Evolutionary conservation across 2,113 vertebrate species (phyloP).

Genomic region (Capreolus pygargus): DNA sequence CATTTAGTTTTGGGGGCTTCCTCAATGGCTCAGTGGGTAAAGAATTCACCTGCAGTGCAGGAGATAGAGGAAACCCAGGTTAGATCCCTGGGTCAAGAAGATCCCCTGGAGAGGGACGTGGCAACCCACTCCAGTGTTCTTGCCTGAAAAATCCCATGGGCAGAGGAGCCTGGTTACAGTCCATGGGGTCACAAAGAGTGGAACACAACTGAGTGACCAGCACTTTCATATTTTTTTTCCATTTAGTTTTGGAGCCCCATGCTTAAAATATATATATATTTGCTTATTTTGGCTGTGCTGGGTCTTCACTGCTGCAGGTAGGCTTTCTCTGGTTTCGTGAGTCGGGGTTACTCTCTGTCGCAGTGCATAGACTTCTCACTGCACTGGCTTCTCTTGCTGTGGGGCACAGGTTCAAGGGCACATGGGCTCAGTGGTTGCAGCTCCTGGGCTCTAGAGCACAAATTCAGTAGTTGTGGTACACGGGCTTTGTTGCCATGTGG

Average conservation of each 20-base stretch:
- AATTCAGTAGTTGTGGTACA: not conserved
- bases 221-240: not conserved
- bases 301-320: not conserved
- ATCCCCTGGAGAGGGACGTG: not conserved
- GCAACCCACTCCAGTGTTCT: not conserved
- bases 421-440: not conserved
- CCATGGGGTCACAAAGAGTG: not conserved
- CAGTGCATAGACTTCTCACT: not conserved
- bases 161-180: not conserved
- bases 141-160: not conserved
- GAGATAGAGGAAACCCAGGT: not conserved
- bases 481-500: not conserved
- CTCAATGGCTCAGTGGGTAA: not conserved
- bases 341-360: not conserved
- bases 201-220: not conserved
- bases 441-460: not conserved
- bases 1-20: not conserved
- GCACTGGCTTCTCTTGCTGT: not conserved
- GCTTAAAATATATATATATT: not conserved
- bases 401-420: not conserved
- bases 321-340: not conserved
- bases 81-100: not conserved
- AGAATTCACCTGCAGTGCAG: not conserved
- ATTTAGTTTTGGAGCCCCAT: not conserved
- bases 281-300: not conserved